These are phyloP conservation scores for Drosophila setifemur DNA, from an alignment of 1,140 invertebrate species.

Conservation along the genomic window DNA sequence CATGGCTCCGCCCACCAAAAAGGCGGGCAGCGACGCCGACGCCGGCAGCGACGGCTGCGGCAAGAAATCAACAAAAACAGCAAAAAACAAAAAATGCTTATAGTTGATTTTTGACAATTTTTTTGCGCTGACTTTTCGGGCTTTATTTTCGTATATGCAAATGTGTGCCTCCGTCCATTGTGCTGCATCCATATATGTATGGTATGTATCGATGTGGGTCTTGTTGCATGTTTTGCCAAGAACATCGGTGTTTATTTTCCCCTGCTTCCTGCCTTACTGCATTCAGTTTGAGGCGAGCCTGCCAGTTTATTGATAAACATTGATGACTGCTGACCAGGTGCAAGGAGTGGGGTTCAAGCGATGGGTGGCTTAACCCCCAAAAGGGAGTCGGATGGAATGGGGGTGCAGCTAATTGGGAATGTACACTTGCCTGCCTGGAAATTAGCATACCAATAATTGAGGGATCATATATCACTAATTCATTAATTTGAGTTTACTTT, in stretches of 20 bases:
- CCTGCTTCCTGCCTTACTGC: constrained; percentile 11
- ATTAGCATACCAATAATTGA: too few species aligned
- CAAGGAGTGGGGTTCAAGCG: not conserved
- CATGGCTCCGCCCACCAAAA: constrained; percentile 72
- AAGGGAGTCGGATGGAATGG: too few species aligned
- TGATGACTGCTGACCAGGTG: constrained; percentile 12
- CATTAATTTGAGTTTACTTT: too few species aligned
- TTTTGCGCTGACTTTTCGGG: constrained; percentile 55
- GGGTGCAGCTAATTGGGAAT: too few species aligned
- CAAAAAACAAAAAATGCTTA: constrained; percentile 33
- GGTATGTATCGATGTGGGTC: constrained; percentile 23
- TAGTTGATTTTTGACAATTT: constrained; percentile 80
- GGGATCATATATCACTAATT: too few species aligned
- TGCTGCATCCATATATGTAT: too few species aligned
- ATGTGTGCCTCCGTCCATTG: constrained; percentile 9
- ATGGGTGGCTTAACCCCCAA: not conserved
- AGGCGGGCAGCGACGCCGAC: constrained; percentile 17
- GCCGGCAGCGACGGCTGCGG: constrained; percentile 31
- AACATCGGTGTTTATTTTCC: constrained; percentile 10
- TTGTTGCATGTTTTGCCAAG: constrained; percentile 33
- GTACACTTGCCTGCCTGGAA: too few species aligned
- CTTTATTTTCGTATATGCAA: constrained; percentile 59
- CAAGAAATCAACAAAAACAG: constrained; percentile 36
- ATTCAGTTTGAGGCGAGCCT: constrained; percentile 54
- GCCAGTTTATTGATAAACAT: constrained; percentile 78